Conservation (phyloP, 2,888 invertebrate genomes). For the Calliphora vomitoria region DNA sequence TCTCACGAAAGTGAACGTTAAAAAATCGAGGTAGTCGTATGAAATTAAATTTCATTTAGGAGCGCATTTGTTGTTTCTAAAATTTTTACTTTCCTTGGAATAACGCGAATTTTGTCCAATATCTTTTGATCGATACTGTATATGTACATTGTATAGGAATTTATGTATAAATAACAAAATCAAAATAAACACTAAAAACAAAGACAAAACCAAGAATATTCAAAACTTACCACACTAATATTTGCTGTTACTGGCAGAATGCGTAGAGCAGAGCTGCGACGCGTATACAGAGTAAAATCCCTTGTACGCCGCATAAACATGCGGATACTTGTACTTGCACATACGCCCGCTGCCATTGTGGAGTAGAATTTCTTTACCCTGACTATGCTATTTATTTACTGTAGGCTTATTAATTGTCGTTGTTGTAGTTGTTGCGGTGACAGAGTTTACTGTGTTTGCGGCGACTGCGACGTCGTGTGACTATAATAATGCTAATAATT, state of each 20-base stretch:
- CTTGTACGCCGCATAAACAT: constrained; percentile 86
- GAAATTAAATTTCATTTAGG: no score
- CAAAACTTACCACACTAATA: constrained; percentile 56
- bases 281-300: constrained; percentile 85
- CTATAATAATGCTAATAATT: constrained; percentile 3
- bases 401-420: background rate
- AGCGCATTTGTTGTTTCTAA: no score
- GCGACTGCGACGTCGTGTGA: background rate
- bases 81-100: no score
- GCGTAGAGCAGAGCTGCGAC: constrained; percentile 81
- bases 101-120: no score
- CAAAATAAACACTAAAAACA: background rate
- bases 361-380: background rate
- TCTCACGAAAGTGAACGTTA: no score
- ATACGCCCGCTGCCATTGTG: constrained; percentile 87
- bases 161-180: constrained; percentile 1
- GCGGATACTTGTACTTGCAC: constrained; percentile 86
- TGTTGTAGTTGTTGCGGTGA: background rate
- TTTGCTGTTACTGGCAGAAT: constrained; percentile 77
- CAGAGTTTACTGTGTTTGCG: background rate
- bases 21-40: no score
- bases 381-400: background rate
- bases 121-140: no score
- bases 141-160: no score
- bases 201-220: background rate